These are phyloP conservation scores for Euphysa ruthae DNA, from an alignment of 30 jellyfish, hydroid and myxozoan species.

Conservation along the genomic window DNA sequence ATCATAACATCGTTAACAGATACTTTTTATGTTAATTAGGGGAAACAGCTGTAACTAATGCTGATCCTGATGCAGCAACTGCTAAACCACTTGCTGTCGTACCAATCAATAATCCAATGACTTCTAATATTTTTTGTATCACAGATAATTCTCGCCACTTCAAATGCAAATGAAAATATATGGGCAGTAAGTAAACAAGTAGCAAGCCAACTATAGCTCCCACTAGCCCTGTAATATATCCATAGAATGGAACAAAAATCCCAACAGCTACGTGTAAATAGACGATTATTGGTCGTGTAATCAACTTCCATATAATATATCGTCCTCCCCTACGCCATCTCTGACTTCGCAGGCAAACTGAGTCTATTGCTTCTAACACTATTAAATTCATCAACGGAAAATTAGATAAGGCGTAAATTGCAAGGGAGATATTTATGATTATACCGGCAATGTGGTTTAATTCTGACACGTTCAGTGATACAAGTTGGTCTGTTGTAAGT, in stretches of 20 bases:
- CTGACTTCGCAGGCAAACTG: neutral
- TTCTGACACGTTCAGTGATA: neutral
- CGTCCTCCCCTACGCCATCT: neutral
- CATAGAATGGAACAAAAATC: constrained; percentile 31
- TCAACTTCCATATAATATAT: constrained; percentile 5
- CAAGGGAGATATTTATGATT: neutral
- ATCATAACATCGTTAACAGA: no score
- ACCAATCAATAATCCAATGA: neutral
- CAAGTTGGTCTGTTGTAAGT: neutral
- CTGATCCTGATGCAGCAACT: no score
- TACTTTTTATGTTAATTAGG: no score
- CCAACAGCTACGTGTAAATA: constrained; percentile 10
- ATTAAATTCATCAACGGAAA: constrained; percentile 24
- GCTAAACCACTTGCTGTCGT: neutral
- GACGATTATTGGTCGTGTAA: constrained; percentile 12
- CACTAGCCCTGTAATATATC: constrained; percentile 7
- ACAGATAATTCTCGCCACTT: constrained; percentile 28
- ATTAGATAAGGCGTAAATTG: neutral
- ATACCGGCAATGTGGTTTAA: neutral
- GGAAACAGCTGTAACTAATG: no score
- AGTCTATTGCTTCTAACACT: constrained; percentile 32
- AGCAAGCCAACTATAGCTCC: constrained; percentile 36
- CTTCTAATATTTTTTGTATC: neutral
- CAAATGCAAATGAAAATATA: constrained; percentile 36
- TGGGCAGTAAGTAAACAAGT: constrained; percentile 29